Conservation (phyloP, 2,797 vertebrate genomes). For the Chaetodon trifasciatus region DNA sequence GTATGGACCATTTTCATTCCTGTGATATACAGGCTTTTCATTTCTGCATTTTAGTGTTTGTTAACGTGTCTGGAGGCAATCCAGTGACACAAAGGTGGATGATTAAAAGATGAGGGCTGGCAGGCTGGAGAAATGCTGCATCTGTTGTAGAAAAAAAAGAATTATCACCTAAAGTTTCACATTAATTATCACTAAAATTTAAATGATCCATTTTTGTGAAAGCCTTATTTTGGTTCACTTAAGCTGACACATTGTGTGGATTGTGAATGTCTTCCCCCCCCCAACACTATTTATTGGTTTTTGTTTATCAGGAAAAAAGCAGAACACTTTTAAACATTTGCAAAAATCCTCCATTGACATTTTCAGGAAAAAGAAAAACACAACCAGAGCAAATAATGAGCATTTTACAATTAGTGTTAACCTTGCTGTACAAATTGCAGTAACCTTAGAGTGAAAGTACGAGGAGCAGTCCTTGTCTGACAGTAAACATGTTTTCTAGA, state of each 20-base stretch:
- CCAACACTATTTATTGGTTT: neutral
- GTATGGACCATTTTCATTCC: constrained; percentile 13
- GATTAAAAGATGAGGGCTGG: constrained; percentile 21
- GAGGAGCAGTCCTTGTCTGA: neutral
- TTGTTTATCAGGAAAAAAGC: neutral
- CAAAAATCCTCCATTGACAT: neutral
- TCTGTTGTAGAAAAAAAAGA: neutral
- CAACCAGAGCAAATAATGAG: neutral
- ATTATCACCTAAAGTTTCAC: neutral
- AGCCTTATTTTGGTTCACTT: too few relatives aligned
- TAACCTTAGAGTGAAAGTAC: neutral
- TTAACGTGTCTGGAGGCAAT: constrained; percentile 28
- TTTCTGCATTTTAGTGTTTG: constrained; percentile 30
- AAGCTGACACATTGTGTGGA: neutral
- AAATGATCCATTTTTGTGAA: constrained; percentile 3
- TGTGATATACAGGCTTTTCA: constrained; percentile 19
- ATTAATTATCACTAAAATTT: constrained; percentile 1
- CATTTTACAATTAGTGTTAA: neutral
- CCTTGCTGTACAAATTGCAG: neutral
- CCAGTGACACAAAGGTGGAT: constrained; percentile 27
- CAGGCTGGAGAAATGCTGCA: neutral
- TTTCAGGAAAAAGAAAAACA: neutral
- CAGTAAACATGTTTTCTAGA: neutral
- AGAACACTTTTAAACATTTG: neutral
- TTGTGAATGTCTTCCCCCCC: neutral